Evolutionary conservation across 2,113 vertebrate species (phyloP), one percentile per base, ranked within the genome.

Genomic region (Muntiacus muntjak): DNA sequence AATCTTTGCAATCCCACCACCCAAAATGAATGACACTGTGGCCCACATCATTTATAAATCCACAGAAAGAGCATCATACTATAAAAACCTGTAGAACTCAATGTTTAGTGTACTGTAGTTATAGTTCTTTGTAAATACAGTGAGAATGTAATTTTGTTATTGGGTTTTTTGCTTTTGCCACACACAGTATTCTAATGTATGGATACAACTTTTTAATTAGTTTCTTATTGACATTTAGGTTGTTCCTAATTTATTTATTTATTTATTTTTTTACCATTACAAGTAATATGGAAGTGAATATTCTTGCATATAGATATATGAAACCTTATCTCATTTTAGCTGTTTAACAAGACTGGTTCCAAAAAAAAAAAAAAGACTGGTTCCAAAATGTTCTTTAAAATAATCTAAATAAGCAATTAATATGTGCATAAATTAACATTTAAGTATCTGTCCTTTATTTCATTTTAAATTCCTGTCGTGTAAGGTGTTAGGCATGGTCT

Each of bases 381-480:
- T 60, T 91, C 95, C 36, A 91, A 87, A 90, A 55, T 81, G 11
- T 40, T 82, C 45, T 84, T 12, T 81, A 83, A 79, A 89, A 36
- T 79, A 92, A 76, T 74, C 16, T 97, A 52, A 89, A 86, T 85
- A 91, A 43, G 52, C 40, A 79, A 1, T 86, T 81, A 58, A 89
- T 76, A 52, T 26, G 60, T 30, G 9, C 67, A 17, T 78, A 91
- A 81, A 82, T 54, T 47, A 93, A 79, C 30, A 93, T 89, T 86
- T 87, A 67, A 82, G 52, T 81, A 64, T 95, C 33, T 64, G n/a
- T 40, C 85, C 71, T 86, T 92, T 86, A 82, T 89, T 96, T 92
- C 54, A 64, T 57, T 26, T 89, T 71, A 83, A 84, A 58, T 97
- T n/a, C 40, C 23, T 91, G 1, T 33, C 78, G 13, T 83, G 30